A percentile compares a stretch with the other conserved stretches of the same genome.
phyloP scores from a whole-genome alignment of 2,888 invertebrate genomes.

The Trissoscelio sp. region DNA sequence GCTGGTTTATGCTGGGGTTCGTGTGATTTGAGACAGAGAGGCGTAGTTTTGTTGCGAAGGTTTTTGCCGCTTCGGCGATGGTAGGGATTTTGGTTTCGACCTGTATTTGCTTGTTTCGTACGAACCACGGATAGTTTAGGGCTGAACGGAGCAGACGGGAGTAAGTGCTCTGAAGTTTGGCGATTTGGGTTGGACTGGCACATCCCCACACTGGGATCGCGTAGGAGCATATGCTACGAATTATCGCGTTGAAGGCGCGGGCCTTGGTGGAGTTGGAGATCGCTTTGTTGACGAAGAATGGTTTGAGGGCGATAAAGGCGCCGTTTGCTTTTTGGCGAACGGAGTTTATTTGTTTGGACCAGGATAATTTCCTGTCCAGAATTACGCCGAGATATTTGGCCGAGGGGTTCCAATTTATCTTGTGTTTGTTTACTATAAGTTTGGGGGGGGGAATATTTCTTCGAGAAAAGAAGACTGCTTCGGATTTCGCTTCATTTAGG shows the following conservation, averaged over 20 bases:
- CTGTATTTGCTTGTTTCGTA: slow-evolving; percentile 30
- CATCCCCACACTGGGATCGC: slow-evolving; percentile 11
- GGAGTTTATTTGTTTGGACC: slow-evolving; percentile 6
- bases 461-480: slow-evolving; percentile 28
- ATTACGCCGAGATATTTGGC: slow-evolving; percentile 52
- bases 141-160: neutral
- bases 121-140: slow-evolving; percentile 18
- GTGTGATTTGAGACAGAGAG: neutral
- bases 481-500: slow-evolving; percentile 38
- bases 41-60: neutral
- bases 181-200: neutral
- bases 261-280: slow-evolving; percentile 23
- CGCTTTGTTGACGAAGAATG: slow-evolving; percentile 32
- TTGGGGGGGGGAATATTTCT: no score
- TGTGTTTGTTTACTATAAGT: neutral
- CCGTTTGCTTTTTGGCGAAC: slow-evolving; percentile 26
- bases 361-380: slow-evolving; percentile 36
- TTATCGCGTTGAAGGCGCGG: slow-evolving; percentile 53
- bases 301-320: slow-evolving; percentile 13
- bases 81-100: slow-evolving; percentile 1
- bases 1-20: neutral
- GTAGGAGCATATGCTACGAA: slow-evolving; percentile 48
- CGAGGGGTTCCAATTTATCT: slow-evolving; percentile 26
- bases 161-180: neutral
- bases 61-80: neutral